Evolutionary conservation across 2,113 vertebrate species (phyloP).

Genomic region (Lamprologus lemairii): DNA sequence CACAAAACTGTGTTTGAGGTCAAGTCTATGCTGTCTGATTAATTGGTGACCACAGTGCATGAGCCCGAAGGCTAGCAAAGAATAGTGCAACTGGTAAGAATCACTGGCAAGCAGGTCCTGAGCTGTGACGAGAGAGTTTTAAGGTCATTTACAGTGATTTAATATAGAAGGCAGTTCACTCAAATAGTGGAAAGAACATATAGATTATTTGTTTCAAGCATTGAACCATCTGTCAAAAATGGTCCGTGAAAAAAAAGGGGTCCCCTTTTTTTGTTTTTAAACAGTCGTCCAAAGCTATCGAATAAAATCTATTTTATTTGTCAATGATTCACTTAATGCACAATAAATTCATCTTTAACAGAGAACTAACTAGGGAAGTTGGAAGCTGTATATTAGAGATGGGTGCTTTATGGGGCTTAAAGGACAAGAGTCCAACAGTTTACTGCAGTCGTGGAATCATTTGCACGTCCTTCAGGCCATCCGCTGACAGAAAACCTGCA

Average conservation of each 20-base stretch:
- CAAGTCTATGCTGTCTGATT: neutral
- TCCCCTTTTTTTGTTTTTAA: neutral
- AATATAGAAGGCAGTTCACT: neutral
- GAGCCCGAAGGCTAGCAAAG: neutral
- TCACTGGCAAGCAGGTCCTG: neutral
- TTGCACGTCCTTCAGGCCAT: neutral
- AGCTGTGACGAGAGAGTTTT: neutral
- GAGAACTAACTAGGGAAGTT: neutral
- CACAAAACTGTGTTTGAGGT: neutral
- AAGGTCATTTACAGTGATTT: neutral
- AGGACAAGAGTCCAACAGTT: slow-evolving; percentile 8
- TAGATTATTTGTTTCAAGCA: neutral
- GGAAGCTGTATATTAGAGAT: neutral
- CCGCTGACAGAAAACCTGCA: neutral
- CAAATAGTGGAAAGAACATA: neutral
- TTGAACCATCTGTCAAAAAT: neutral
- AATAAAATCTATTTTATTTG: neutral
- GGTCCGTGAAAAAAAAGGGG: neutral
- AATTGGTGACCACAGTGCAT: neutral
- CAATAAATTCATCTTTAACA: neutral
- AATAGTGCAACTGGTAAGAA: neutral
- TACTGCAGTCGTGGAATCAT: neutral
- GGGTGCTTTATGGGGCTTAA: neutral
- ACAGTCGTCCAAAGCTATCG: neutral
- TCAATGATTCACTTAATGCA: neutral